Evolutionary conservation across 1,140 invertebrate genomes (phyloP), one percentile per base, ranked within the genome.

Genomic region (Calephelis virginiensis): DNA sequence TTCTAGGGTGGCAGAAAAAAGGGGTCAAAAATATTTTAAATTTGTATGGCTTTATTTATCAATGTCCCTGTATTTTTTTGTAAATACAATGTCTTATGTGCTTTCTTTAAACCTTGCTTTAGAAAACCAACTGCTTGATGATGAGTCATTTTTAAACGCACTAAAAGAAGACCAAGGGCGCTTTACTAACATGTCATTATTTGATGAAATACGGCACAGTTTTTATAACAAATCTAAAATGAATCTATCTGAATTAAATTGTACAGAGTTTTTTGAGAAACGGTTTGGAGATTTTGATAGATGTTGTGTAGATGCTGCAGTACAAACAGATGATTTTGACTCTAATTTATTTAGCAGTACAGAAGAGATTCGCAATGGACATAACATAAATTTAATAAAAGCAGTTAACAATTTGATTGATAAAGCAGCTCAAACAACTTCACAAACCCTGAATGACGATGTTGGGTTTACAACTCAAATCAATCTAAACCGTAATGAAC

Each of bases 161-260:
- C 70, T 90, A 38, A 78, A 76, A 69, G 88, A 86, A 50, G 86
- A 87, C 48, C 80, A 81, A 9, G 85, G 87, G 0, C 74, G 83
- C 37, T 45, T 73, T 7, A 86, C 85, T 0, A 89, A 90, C 66
- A 71, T 90, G 53, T 86, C 87, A 3, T 67, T 90, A 5, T 87
- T 83, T 63, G 83, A 90, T 66, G 87, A 90, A 71, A 86, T 90
- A 63, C 71, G 88, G 40, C 74, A 81, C 5, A 90, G 88, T 70
- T 83, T 88, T 63, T 80, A 74, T 62, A 83, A 82, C 66, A 76
- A 76, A 48, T 79, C 86, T 5, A 70, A 74, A 49, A 61, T 61
- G 63, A 78, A 76, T 43, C 43, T 69, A 11, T 72, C 65, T 60
- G 75, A 75, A 5, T 43, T 68, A 1, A 72, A 76, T 61, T 63